Evolutionary conservation across 1,140 invertebrate species (phyloP), one percentile per base, ranked within the genome.

Genomic region (Carcinoscorpius rotundicauda): DNA sequence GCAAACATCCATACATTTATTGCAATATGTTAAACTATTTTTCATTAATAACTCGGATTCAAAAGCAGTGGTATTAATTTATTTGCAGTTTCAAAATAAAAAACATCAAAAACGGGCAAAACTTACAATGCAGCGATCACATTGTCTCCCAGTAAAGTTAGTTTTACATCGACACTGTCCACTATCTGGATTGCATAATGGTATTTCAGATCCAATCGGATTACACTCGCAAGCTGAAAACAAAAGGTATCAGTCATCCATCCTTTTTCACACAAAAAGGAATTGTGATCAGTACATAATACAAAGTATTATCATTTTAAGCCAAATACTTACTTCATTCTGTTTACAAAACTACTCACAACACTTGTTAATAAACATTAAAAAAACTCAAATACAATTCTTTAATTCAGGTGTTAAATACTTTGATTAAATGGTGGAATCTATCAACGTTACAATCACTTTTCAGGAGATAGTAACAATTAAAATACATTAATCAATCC

Each of bases 321-420:
- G n/a, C n/a, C 29, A 29, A 29, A 29, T 29, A 29, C 29, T 29
- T 29, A 29, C 29, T 29, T 29, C 29, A 29, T 29, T 29, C 29
- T 29, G 29, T 29, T 29, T 29, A n/a, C 76, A 72, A 11, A 73
- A 75, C 78, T 81, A 80, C n/a, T 86, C 82, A 77, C 96, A 99
- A 48, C 79, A 76, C 72, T 96, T 86, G 76, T 96, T 99, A 52
- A 86, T 84, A 66, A 84, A 80, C 10, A 95, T 95, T 3, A 84
- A 81, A 72, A 88, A 93, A 64, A 85, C 85, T 2, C 83, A 78
- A 58, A 85, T 86, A 75, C 97, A 99, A 56, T 84, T 81, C 77
- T 97, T 99, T 73, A 93, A 86, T 0, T 96, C 97, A 29, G 84
- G 87, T 8, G 84, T 82, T 58, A 86, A 84, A 75, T 97, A 87